These are phyloP conservation scores for Boulengerochromis microlepis DNA, from an alignment of 2,113 vertebrate species.

Conservation along the genomic window DNA sequence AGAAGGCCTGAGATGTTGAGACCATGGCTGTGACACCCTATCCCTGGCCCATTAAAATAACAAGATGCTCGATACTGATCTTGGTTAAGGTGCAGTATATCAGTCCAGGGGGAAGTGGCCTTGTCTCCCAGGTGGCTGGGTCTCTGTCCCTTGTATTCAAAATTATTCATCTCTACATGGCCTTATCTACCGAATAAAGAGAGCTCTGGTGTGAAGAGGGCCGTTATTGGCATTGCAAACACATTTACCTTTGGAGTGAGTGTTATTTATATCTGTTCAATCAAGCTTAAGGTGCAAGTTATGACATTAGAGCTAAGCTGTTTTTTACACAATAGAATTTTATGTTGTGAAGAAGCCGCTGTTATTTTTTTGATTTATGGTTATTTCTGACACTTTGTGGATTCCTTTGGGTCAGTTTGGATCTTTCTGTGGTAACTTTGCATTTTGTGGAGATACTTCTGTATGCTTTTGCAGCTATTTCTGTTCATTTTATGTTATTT, in stretches of 20 bases:
- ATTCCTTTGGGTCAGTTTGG: neutral
- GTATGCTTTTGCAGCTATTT: neutral
- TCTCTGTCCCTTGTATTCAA: slow-evolving; percentile 3
- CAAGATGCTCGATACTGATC: slow-evolving; percentile 79
- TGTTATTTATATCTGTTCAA: neutral
- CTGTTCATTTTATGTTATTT: neutral
- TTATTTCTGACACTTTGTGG: neutral
- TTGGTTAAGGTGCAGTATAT: slow-evolving; percentile 60
- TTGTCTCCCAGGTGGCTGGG: slow-evolving; percentile 51
- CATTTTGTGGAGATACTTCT: neutral
- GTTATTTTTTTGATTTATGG: neutral
- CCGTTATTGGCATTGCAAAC: neutral
- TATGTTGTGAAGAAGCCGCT: neutral
- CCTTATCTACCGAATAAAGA: neutral
- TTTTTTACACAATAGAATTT: neutral
- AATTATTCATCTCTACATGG: neutral
- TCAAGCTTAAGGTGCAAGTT: neutral
- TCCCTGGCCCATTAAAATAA: slow-evolving; percentile 87
- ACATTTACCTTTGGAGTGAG: neutral
- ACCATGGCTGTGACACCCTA: slow-evolving; percentile 63
- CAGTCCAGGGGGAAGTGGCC: slow-evolving; percentile 48
- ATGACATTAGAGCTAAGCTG: neutral
- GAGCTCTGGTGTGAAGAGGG: neutral
- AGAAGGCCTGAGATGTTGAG: slow-evolving; percentile 71
- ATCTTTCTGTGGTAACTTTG: neutral